Percentiles rank a stretch among this genome's conserved stretches.
These are phyloP conservation scores for Caenorhabditis sp. DNA, from an alignment of 2,888 invertebrate genomes.

Conservation along the genomic window DNA sequence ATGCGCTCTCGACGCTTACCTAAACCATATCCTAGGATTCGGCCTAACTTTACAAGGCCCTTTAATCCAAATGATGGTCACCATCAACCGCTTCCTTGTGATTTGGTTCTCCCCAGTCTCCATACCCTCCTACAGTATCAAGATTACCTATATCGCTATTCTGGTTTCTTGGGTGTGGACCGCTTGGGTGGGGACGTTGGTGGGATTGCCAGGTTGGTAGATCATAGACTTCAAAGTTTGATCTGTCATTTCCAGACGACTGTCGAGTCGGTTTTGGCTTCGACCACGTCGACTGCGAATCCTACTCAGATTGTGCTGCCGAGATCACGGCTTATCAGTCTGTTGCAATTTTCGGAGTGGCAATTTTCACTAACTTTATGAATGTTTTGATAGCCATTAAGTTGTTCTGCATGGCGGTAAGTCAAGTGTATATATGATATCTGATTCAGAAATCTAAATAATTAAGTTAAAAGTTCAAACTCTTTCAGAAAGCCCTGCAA, in stretches of 20 bases:
- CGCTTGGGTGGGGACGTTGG: background rate
- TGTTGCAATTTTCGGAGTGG: constrained; percentile 6
- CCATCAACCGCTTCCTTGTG: constrained; percentile 46
- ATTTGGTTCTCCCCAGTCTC: constrained; percentile 17
- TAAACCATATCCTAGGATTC: constrained; percentile 5
- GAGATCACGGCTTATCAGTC: background rate
- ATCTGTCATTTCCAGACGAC: constrained; percentile 14
- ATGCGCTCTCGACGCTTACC: background rate
- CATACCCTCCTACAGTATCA: constrained; percentile 13
- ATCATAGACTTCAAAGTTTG: background rate
- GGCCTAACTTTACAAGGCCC: constrained; percentile 29
- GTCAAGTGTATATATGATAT: too few species aligned
- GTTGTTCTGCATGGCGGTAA: constrained; percentile 14
- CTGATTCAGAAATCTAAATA: too few species aligned
- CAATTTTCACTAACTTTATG: constrained; percentile 12
- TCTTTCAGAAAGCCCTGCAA: constrained; percentile 9
- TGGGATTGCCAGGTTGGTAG: constrained; percentile 29
- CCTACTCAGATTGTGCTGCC: constrained; percentile 4
- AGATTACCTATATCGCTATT: constrained; percentile 1
- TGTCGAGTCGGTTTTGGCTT: constrained; percentile 12
- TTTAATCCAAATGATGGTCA: constrained; percentile 20
- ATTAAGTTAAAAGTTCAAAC: too few species aligned
- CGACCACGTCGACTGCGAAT: background rate
- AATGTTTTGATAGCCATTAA: constrained; percentile 29
- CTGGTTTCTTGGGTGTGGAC: constrained; percentile 7